Evolutionary conservation across 2,113 vertebrate genomes (phyloP).

Genomic region (Chunga burmeisteri): DNA sequence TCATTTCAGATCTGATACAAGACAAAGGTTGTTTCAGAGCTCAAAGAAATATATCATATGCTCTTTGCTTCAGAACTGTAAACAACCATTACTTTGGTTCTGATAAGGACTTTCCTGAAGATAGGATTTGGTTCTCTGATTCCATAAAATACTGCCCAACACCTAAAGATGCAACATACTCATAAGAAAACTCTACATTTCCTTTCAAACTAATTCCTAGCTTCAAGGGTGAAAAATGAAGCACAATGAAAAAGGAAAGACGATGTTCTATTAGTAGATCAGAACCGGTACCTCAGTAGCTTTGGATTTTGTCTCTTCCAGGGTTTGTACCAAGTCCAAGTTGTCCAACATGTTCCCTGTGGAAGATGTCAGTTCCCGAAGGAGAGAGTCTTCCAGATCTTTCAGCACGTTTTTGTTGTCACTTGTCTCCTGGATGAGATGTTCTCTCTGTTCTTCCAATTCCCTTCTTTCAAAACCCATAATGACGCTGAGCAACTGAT

Average conservation of each 20-base stretch:
- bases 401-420: slow-evolving; percentile 92
- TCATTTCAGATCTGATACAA: background rate
- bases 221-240: background rate
- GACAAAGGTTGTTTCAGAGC: background rate
- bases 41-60: background rate
- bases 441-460: slow-evolving; percentile 88
- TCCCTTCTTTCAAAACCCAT: slow-evolving; percentile 88
- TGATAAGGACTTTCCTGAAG: background rate
- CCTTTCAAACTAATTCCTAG: background rate
- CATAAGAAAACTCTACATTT: background rate
- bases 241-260: background rate
- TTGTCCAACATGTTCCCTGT: slow-evolving; percentile 98
- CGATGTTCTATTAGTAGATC: accelerated
- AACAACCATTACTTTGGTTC: background rate
- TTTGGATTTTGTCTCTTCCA: slow-evolving; percentile 93
- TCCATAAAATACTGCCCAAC: background rate
- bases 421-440: slow-evolving; percentile 92
- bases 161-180: background rate
- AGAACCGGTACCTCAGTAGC: slow-evolving; percentile 81
- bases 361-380: slow-evolving; percentile 89
- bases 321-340: slow-evolving; percentile 86
- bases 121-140: background rate
- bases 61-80: background rate
- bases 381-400: slow-evolving; percentile 89
- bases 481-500: slow-evolving; percentile 94